phyloP scores from a whole-genome alignment of 92 coral and sea anemone species.

The Pocillopora grandis region DNA sequence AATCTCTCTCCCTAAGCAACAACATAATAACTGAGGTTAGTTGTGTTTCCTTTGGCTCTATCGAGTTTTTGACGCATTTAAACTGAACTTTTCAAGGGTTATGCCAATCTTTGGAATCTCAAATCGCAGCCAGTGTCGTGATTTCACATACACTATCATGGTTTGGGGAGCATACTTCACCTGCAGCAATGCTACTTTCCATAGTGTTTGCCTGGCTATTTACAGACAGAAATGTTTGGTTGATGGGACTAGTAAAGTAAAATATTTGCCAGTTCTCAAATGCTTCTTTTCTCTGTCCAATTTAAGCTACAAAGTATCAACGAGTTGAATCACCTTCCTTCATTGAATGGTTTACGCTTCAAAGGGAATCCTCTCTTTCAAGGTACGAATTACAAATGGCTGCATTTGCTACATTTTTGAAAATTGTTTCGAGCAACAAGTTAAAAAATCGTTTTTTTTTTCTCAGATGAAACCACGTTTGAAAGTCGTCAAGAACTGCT shows the following conservation, averaged over 20 bases:
- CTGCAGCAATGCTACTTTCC: too few species aligned
- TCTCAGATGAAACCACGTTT: slow-evolving; percentile 69
- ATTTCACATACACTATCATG: too few species aligned
- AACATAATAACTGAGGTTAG: slow-evolving; percentile 75
- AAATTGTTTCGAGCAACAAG: background rate
- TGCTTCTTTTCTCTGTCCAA: background rate
- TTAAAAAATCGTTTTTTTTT: background rate
- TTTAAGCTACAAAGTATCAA: slow-evolving; percentile 73
- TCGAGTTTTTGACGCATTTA: background rate
- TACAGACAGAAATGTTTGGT: too few species aligned
- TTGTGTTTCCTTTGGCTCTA: background rate
- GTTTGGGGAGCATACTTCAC: too few species aligned
- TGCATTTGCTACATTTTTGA: background rate
- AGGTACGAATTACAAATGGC: slow-evolving; percentile 32
- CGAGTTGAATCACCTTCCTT: slow-evolving; percentile 70
- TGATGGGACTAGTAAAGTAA: too few species aligned
- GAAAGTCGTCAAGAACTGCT: slow-evolving; percentile 82
- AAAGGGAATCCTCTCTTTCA: slow-evolving; percentile 79
- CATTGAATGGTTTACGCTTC: slow-evolving; percentile 59
- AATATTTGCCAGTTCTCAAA: too few species aligned
- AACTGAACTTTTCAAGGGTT: too few species aligned
- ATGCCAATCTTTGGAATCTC: too few species aligned
- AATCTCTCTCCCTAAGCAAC: slow-evolving; percentile 66
- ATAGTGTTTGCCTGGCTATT: too few species aligned
- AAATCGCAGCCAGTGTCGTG: too few species aligned